A percentile compares a stretch with the other conserved stretches of the same genome.
Conservation (phyloP, 2,113 vertebrate species). For the Anas platyrhynchos region DNA sequence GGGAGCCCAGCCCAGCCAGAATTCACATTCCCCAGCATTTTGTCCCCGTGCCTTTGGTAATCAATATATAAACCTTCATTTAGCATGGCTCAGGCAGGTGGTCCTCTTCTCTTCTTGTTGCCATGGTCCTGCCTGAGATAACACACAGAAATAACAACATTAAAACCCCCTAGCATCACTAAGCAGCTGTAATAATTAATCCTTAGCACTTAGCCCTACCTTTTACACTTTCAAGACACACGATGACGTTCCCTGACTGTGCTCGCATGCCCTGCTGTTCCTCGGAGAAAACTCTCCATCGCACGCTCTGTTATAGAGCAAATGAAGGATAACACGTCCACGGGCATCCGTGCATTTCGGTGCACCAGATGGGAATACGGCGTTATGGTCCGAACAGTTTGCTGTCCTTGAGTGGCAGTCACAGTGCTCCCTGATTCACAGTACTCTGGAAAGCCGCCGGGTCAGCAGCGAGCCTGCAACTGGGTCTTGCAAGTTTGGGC, state of each 20-base stretch:
- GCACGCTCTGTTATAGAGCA: not conserved
- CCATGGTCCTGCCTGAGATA: not conserved
- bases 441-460: not conserved
- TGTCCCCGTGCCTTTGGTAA: not conserved
- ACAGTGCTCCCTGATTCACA: conserved; percentile 20
- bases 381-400: conserved; percentile 38
- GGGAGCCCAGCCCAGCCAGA: not conserved
- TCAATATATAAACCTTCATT: not conserved
- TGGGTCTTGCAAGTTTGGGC: not conserved
- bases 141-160: not conserved
- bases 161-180: not conserved
- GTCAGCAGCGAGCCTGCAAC: not conserved
- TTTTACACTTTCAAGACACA: conserved; percentile 19
- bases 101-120: not conserved
- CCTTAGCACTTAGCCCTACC: not conserved
- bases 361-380: conserved; percentile 48
- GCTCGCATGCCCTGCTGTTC: not conserved
- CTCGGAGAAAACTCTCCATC: not conserved
- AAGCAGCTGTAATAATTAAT: conserved; percentile 21
- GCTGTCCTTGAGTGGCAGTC: conserved; percentile 52
- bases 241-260: not conserved
- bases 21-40: not conserved
- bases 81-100: not conserved
- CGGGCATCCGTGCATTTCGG: conserved; percentile 32
- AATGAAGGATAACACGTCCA: not conserved